Base-by-base conservation (phyloP, 2,113 vertebrate genomes). In the Siphamia tubifer region DNA sequence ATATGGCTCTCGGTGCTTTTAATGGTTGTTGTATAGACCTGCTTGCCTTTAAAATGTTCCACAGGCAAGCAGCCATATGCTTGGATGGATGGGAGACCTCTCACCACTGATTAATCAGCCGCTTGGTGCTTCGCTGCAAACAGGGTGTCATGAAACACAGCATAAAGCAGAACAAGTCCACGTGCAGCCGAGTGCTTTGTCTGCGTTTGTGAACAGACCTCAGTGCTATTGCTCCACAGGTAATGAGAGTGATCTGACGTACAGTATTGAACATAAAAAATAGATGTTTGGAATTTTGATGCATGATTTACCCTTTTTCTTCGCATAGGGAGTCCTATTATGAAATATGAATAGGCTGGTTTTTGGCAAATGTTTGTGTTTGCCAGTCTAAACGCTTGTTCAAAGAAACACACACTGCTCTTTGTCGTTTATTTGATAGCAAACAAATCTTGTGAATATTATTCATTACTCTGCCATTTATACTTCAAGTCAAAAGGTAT, bases 41-140 rank as follows among this genome's bases (percentile, higher is more conserved):
- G 82, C 79, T 75, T 66, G 74, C 81, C 87, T 90, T 89, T 86
- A 85, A 88, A 90, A 85, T 81, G 85, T 84, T 86, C 67, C 69
- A 76, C 65, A 82, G 82, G 68, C 75, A 71, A 72, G 81, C 71
- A 36, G 88, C 77, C 77, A 80, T 72, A 57, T 79, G 77, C 56
- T 38, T 62, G 75, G 90, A 87, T 87, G 74, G 71, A 87, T 86
- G 81, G 76, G 72, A 81, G 85, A 74, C 81, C 81, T 83, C 80
- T 88, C 68, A 58, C 52, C 35, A 13, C 79, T 88, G 89, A 91
- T 91, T 90, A 89, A 91, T 89, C 90, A 87, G 81, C 77, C 35
- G 76, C 69, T 71, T 64, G 7, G 45, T 27, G 63, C 66, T 77
- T 86, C 68, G 62, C 61, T 71, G 79, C 78, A 90, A 88, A 89